These are phyloP conservation scores for Notamacropus eugenii DNA, from an alignment of 2,797 vertebrate genomes.

Conservation along the genomic window DNA sequence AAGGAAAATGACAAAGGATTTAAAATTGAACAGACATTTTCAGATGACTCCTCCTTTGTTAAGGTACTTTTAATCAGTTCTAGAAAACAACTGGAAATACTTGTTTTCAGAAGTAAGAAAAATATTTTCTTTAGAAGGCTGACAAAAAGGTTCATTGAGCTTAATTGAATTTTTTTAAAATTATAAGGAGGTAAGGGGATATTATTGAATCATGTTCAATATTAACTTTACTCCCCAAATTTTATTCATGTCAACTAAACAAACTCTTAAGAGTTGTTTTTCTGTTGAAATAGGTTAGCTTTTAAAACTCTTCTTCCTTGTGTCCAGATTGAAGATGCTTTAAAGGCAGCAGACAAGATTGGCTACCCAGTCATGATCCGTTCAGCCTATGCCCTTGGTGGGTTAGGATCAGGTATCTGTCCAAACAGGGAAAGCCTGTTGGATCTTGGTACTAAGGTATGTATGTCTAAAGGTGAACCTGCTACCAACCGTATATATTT, in stretches of 20 bases:
- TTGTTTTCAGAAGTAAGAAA: background rate
- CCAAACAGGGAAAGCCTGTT: conserved; percentile 88
- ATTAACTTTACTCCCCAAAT: background rate
- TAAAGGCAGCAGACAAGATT: conserved; percentile 93
- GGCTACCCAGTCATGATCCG: conserved; percentile 96
- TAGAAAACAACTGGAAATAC: background rate
- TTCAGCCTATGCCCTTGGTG: conserved; percentile 96
- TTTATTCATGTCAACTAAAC: background rate
- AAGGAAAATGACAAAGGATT: background rate
- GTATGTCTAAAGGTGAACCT: conserved; percentile 51
- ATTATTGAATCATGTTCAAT: conserved; percentile 1
- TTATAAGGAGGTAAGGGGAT: conserved; percentile 1
- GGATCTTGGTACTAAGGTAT: conserved; percentile 92
- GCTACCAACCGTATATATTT: conserved; percentile 23
- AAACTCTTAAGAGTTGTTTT: background rate
- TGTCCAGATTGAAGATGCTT: conserved; percentile 91
- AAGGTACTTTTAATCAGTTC: background rate
- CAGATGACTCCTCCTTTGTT: background rate
- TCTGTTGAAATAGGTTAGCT: background rate
- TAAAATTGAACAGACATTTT: background rate
- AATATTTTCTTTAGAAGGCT: background rate
- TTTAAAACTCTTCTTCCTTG: conserved; percentile 38
- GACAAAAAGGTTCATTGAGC: conserved; percentile 18
- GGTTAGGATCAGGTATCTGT: conserved; percentile 95
- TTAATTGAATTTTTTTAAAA: conserved; percentile 23